A percentile compares a stretch with the other conserved stretches of the same genome.
These are phyloP conservation scores for Cephonodes hylas DNA, from an alignment of 2,888 invertebrate species.

Conservation along the genomic window DNA sequence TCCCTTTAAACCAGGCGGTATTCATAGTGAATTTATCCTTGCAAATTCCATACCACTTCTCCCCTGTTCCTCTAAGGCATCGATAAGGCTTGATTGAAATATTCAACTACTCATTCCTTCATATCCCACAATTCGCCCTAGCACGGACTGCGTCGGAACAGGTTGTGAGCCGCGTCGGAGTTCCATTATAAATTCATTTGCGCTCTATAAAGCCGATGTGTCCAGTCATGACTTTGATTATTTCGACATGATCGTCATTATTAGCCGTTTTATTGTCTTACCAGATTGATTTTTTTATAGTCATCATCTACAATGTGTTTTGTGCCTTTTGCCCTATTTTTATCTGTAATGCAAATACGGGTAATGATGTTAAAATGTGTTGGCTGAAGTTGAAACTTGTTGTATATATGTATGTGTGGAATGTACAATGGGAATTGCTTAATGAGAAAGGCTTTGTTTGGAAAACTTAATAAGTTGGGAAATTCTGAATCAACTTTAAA, in stretches of 20 bases:
- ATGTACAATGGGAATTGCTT: too few species aligned
- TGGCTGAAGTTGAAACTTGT: not conserved
- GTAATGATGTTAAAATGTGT: not conserved
- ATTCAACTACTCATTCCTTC: slow-evolving; percentile 8
- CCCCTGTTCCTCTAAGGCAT: too few species aligned
- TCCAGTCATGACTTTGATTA: slow-evolving; percentile 69
- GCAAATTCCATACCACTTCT: too few species aligned
- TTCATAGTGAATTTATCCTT: too few species aligned
- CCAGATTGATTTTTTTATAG: slow-evolving; percentile 59
- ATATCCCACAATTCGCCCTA: not conserved
- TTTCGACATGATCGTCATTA: slow-evolving; percentile 56
- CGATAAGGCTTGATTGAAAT: not conserved
- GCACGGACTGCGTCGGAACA: not conserved
- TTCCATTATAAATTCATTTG: slow-evolving; percentile 71
- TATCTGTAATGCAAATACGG: slow-evolving; percentile 19
- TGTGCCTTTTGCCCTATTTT: slow-evolving; percentile 17
- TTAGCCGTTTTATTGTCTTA: slow-evolving; percentile 64
- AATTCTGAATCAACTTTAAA: too few species aligned
- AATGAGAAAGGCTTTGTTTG: too few species aligned
- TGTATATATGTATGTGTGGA: too few species aligned
- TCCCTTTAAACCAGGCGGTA: too few species aligned
- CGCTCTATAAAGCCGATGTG: slow-evolving; percentile 48
- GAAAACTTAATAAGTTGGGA: too few species aligned
- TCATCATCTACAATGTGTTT: slow-evolving; percentile 37
- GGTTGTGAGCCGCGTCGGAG: not conserved